These are phyloP conservation scores for Eulemur rufifrons DNA, from an alignment of 2,113 vertebrate species.

Conservation along the genomic window DNA sequence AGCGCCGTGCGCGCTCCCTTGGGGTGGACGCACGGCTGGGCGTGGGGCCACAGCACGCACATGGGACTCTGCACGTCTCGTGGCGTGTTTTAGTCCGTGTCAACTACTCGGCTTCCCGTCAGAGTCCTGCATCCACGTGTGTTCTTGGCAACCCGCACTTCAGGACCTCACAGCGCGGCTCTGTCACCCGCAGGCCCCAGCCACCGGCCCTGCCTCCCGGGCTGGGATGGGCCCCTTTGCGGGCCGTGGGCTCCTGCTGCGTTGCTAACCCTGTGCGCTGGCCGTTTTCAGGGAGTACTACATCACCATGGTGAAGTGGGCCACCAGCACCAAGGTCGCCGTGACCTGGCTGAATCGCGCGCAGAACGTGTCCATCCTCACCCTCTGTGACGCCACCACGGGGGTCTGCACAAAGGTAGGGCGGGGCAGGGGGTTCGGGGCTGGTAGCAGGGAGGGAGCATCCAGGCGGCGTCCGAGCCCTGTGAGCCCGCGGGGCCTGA, in stretches of 20 bases:
- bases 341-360: conserved; percentile 98
- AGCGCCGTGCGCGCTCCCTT: neutral
- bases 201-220: neutral
- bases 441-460: rapidly evolving
- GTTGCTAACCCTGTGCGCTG: neutral
- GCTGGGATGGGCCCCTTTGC: rapidly evolving
- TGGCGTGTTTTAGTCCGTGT: neutral
- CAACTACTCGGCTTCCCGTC: neutral
- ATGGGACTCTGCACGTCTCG: rapidly evolving
- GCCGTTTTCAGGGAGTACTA: conserved; percentile 91
- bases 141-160: neutral
- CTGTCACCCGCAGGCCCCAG: rapidly evolving
- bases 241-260: neutral
- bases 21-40: neutral
- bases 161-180: rapidly evolving
- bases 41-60: rapidly evolving
- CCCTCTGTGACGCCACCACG: conserved; percentile 95
- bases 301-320: conserved; percentile 99
- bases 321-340: conserved; percentile 96
- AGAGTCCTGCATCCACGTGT: rapidly evolving
- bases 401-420: conserved; percentile 97
- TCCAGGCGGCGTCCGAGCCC: rapidly evolving
- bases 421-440: rapidly evolving
- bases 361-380: conserved; percentile 97
- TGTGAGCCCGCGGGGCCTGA: neutral